phyloP scores from a whole-genome alignment of 2,113 vertebrate species.

The Cyanistes caeruleus region DNA sequence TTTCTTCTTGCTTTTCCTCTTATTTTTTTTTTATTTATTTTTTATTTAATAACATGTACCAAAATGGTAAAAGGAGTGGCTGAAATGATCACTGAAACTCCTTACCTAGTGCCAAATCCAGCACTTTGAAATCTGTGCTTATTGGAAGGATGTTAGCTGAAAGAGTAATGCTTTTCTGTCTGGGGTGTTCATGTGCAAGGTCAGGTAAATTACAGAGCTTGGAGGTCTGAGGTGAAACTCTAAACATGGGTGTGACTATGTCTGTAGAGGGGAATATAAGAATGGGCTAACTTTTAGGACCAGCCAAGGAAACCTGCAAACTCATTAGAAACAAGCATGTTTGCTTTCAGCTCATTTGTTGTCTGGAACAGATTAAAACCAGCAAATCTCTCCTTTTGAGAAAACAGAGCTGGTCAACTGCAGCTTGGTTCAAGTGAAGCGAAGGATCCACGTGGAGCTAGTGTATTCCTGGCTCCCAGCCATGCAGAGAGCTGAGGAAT shows the following conservation, averaged over 20 bases:
- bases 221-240: not conserved
- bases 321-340: not conserved
- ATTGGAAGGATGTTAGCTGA: not conserved
- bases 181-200: not conserved
- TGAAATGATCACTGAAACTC: not conserved
- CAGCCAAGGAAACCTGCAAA: not conserved
- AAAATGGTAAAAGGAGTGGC: not conserved
- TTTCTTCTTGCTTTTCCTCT: accelerated
- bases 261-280: not conserved
- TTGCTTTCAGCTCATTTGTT: not conserved
- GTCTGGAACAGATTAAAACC: not conserved
- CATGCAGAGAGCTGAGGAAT: not conserved
- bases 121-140: not conserved
- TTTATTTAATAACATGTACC: not conserved
- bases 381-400: not conserved
- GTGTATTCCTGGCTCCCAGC: not conserved
- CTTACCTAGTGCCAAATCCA: not conserved
- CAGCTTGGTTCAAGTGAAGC: not conserved
- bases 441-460: not conserved
- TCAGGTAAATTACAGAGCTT: not conserved
- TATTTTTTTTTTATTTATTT: no score
- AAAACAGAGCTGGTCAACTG: not conserved
- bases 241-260: not conserved
- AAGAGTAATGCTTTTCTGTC: not conserved
- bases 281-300: not conserved